Base-by-base conservation (phyloP, 2,113 vertebrate species). In the Bagarius yarrelli region DNA sequence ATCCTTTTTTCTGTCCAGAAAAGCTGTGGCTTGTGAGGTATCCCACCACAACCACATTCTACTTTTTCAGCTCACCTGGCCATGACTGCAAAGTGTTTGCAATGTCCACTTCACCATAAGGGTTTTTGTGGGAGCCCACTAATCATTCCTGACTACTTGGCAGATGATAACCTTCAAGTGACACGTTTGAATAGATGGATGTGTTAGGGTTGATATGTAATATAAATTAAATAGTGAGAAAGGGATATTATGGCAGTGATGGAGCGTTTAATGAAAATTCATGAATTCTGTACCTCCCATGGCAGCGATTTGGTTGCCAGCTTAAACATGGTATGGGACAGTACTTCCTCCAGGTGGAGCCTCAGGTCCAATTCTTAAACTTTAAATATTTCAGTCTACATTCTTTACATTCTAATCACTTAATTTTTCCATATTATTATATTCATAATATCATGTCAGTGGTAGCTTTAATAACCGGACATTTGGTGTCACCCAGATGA, bases 191-290 rank as follows among this genome's bases (percentile, higher is more conserved):
- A 72, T 81, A 53, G 50, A 70, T 83, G 75, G 21, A 83, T 56
- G 67, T 79, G 69, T 84, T 64, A 64, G 71, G 70, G 70, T 67
- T 52, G 25, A 70, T 36, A 60, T 34, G 19, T 71, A 55, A 76
- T 69, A 61, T 69, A 86, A 80, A 84, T 86, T 74, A 83, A 82
- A 80, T 83, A 83, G 83, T 83, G 61, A 80, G 85, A 82, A 55
- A 59, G 67, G 59, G 77, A 83, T 82, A 80, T 80, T 83, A 40
- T 78, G 81, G 80, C 73, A 67, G 82, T 85, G 73, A 79, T 25
- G 36, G 61, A 70, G 34, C 16, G 23, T 47, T 80, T 86, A 86
- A 84, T 86, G 76, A 86, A 86, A 86, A 81, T 53, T 47, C 53
- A 52, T 83, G 27, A 14, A 77, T 47, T 57, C 71, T 79, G 30